These are phyloP conservation scores for Malthinus flaveolus DNA, from an alignment of 2,888 invertebrate species.

Conservation along the genomic window DNA sequence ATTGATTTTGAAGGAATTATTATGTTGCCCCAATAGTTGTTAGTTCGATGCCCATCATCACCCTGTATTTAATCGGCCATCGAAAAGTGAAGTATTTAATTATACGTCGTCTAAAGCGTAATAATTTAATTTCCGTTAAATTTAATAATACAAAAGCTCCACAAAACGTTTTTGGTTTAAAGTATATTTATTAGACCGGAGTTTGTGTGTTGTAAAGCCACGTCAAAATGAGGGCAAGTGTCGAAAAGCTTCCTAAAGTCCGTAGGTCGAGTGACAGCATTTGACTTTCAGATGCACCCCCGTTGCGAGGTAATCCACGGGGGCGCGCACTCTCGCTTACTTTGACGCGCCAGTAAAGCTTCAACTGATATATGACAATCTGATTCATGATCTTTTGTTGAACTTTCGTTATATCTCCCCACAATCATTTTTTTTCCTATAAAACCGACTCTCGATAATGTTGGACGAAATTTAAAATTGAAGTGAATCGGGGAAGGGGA, in stretches of 20 bases:
- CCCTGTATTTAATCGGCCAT: too few species aligned
- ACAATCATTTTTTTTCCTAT: not conserved
- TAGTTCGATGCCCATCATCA: constrained; percentile 10
- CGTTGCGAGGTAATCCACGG: constrained; percentile 46
- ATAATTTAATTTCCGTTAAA: constrained; percentile 2
- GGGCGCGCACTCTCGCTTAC: constrained; percentile 37
- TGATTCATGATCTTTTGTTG: constrained; percentile 21
- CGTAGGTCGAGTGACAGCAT: constrained; percentile 51
- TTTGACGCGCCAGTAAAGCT: constrained; percentile 37
- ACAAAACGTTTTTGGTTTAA: not conserved
- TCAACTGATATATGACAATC: constrained; percentile 30
- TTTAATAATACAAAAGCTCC: constrained; percentile 1
- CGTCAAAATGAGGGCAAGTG: constrained; percentile 34
- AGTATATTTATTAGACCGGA: not conserved
- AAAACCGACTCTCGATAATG: not conserved
- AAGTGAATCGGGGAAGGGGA: not conserved
- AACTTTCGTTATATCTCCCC: not conserved
- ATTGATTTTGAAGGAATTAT: too few species aligned
- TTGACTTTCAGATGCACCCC: constrained; percentile 57
- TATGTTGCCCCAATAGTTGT: too few species aligned
- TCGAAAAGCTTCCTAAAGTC: constrained; percentile 40
- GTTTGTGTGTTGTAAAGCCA: constrained; percentile 13
- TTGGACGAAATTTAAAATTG: too few species aligned
- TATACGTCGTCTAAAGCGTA: not conserved
- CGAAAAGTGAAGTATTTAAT: too few species aligned